Percentiles rank a stretch among this genome's conserved stretches.
These are phyloP conservation scores for Champsocephalus gunnari DNA, from an alignment of 2,797 vertebrate genomes.

Conservation along the genomic window DNA sequence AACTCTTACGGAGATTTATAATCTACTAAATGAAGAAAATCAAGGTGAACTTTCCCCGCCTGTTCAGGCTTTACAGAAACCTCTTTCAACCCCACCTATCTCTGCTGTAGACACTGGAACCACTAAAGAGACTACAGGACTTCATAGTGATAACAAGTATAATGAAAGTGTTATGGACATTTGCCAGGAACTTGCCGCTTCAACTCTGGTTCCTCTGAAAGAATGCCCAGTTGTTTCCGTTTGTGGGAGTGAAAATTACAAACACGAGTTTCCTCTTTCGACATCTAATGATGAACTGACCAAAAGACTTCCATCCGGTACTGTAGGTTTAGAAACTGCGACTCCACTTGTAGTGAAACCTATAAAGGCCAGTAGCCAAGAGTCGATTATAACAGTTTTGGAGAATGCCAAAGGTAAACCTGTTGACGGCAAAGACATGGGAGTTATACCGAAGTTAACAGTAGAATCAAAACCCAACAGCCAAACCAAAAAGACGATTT, in stretches of 20 bases:
- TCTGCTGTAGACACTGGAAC: constrained; percentile 44
- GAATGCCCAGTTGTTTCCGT: constrained; percentile 10
- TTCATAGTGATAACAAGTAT: constrained; percentile 14
- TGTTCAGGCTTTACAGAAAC: constrained; percentile 41
- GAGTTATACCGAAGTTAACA: constrained; percentile 3
- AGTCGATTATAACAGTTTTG: not conserved
- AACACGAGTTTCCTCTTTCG: not conserved
- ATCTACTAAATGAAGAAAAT: constrained; percentile 52
- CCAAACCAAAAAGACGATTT: constrained; percentile 7
- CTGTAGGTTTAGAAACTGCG: constrained; percentile 17
- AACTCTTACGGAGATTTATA: constrained; percentile 61
- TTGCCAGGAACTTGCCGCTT: constrained; percentile 28
- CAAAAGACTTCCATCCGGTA: constrained; percentile 15
- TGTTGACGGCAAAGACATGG: constrained; percentile 27
- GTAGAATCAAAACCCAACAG: constrained; percentile 45
- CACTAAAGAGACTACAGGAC: constrained; percentile 13
- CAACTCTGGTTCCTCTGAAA: constrained; percentile 9
- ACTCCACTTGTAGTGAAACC: constrained; percentile 23
- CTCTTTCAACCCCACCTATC: constrained; percentile 47
- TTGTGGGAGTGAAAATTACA: constrained; percentile 13
- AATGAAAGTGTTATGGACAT: constrained; percentile 38
- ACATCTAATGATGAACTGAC: constrained; percentile 18
- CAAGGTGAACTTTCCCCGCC: constrained; percentile 18
- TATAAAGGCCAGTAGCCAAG: constrained; percentile 15
- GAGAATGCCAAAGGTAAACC: constrained; percentile 34